phyloP scores from a whole-genome alignment of 2,113 vertebrate genomes.

The Bagarius yarrelli region DNA sequence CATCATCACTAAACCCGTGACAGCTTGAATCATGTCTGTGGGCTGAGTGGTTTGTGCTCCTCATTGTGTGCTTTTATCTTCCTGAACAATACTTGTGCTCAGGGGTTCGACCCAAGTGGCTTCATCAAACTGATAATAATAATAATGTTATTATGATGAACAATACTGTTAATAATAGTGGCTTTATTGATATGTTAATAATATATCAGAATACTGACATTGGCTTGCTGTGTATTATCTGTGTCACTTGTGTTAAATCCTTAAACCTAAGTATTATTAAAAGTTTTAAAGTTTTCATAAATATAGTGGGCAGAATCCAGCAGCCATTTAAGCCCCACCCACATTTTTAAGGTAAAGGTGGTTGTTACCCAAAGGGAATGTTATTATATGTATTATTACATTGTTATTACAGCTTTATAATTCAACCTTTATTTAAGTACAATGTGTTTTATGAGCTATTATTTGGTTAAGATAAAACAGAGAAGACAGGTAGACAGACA shows the following conservation, averaged over 20 bases:
- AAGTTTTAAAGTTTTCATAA: background rate
- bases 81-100: slow-evolving; percentile 43
- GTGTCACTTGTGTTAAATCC: slow-evolving; percentile 39
- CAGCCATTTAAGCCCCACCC: background rate
- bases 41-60: slow-evolving; percentile 37
- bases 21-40: slow-evolving; percentile 28
- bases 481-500: background rate
- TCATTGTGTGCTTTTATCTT: slow-evolving; percentile 41
- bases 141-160: background rate
- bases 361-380: background rate
- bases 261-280: slow-evolving; percentile 42
- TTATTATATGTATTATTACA: background rate
- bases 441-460: background rate
- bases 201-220: background rate
- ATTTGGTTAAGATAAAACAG: background rate
- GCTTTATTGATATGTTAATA: background rate
- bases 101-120: slow-evolving; percentile 40
- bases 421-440: background rate
- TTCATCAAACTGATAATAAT: background rate
- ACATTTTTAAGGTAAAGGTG: background rate
- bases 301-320: background rate
- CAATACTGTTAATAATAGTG: background rate
- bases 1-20: background rate
- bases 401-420: background rate
- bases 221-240: background rate